Base-by-base conservation (phyloP, 2,888 invertebrate species). In the Heteropelma amictum region DNA sequence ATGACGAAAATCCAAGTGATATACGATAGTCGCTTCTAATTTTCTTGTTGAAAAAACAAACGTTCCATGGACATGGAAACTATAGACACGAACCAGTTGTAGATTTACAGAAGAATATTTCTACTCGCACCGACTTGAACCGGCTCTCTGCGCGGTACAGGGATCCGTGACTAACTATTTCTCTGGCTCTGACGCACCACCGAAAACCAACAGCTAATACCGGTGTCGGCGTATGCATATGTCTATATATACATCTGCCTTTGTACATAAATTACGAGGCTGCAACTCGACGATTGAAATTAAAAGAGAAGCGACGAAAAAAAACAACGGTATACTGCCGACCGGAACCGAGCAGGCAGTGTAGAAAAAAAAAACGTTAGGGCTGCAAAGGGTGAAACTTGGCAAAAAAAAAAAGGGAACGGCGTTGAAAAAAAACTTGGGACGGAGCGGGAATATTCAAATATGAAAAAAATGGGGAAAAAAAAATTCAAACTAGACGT, bases 21-120 rank as follows among this genome's bases (percentile, higher is more conserved):
- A 71, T 64, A 74, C 53, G 53, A 19, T 17, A 77, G 56, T 61
- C 73, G 67, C 73, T 80, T 79, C 81, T 85, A 83, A 85, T 84
- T 84, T 84, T 79, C 79, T 71, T 80, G 77, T 82, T 83, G 81
- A 81, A 80, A 80, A 84, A 83, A 83, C 81, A 83, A 83, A 82
- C 82, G 79, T 77, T 76, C 58, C 74, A 51, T 12, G 51, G 28
- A 47, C 38, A 12, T 8, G 12, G 54, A 42, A 21, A 49, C 23
- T 49, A 28, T 10, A 12, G 6, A 3, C 21, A 21, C 42, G 40
- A 53, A 51, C 28, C 64, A 42, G 51, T 63, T 51, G 33, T n/a
- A 56, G 12, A 23, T n/a, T n/a, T n/a, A 35, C 30, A 30, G 58
- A 49, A n/a, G 35, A 67, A 3, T 14, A 47, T 45, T 54, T 56